Conservation (phyloP, 2,888 invertebrate species). For the Adelphocoris suturalis region DNA sequence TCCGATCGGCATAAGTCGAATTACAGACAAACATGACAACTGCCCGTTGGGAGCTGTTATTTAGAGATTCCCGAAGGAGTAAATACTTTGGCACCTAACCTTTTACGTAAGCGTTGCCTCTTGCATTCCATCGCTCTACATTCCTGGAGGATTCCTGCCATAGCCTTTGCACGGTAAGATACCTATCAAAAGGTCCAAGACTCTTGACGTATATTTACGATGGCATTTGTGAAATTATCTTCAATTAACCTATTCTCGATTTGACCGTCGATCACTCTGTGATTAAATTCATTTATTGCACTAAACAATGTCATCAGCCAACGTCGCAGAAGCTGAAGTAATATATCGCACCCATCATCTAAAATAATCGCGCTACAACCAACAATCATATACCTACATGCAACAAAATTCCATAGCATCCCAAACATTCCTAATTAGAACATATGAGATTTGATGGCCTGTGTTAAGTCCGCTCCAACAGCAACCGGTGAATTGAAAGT, state of each 20-base stretch:
- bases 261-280: not conserved
- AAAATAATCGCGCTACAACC: too few species aligned
- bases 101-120: slow-evolving; percentile 14
- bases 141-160: not conserved
- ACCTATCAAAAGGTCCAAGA: not conserved
- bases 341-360: too few species aligned
- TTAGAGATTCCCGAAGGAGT: slow-evolving; percentile 3
- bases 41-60: not conserved
- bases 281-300: too few species aligned
- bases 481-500: too few species aligned
- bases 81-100: slow-evolving; percentile 7
- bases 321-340: too few species aligned
- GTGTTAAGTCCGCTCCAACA: too few species aligned
- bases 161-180: not conserved
- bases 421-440: too few species aligned
- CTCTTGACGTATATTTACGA: not conserved
- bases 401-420: too few species aligned
- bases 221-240: not conserved
- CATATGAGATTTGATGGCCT: too few species aligned
- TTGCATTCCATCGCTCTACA: not conserved
- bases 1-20: not conserved
- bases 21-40: not conserved
- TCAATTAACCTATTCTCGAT: not conserved
- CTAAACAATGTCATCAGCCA: too few species aligned
- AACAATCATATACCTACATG: too few species aligned